A percentile compares a stretch with the other conserved stretches of the same genome.
These are phyloP conservation scores for Drosophila anceps DNA, from an alignment of 2,888 invertebrate species.

Conservation along the genomic window DNA sequence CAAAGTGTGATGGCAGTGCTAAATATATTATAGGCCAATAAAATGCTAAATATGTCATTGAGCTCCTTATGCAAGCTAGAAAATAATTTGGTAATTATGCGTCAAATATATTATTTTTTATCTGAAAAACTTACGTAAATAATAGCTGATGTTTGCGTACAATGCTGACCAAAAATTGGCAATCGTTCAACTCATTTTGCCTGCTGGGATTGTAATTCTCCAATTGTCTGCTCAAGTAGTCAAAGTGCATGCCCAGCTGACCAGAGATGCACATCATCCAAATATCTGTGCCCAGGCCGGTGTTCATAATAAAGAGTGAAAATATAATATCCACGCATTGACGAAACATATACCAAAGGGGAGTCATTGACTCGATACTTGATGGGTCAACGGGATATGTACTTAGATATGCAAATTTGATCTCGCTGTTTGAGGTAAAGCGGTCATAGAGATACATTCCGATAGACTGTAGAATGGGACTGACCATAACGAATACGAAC, in stretches of 20 bases:
- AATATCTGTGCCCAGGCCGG: conserved; percentile 36
- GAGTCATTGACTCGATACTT: conserved; percentile 4
- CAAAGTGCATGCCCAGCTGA: conserved; percentile 32
- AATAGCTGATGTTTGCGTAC: conserved; percentile 33
- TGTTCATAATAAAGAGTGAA: conserved; percentile 21
- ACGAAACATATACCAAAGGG: not conserved
- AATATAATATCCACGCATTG: conserved; percentile 4
- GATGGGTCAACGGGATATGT: conserved; percentile 8
- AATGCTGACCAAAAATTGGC: conserved; percentile 30
- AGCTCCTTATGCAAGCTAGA: conserved; percentile 43
- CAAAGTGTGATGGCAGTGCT: conserved; percentile 51
- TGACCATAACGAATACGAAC: not conserved
- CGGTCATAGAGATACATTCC: conserved; percentile 28
- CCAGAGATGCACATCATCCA: conserved; percentile 47
- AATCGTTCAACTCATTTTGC: conserved; percentile 15
- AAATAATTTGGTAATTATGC: not conserved
- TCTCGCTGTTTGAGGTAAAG: not conserved
- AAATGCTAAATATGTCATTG: not conserved
- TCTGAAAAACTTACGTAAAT: not conserved
- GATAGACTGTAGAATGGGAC: conserved; percentile 31
- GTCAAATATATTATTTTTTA: not conserved
- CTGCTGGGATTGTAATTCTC: not conserved
- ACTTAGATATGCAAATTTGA: conserved; percentile 32
- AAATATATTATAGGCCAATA: conserved; percentile 41
- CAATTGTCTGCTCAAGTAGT: conserved; percentile 19